Conservation (phyloP, 2,113 vertebrate genomes). For the Prolemur simus region DNA sequence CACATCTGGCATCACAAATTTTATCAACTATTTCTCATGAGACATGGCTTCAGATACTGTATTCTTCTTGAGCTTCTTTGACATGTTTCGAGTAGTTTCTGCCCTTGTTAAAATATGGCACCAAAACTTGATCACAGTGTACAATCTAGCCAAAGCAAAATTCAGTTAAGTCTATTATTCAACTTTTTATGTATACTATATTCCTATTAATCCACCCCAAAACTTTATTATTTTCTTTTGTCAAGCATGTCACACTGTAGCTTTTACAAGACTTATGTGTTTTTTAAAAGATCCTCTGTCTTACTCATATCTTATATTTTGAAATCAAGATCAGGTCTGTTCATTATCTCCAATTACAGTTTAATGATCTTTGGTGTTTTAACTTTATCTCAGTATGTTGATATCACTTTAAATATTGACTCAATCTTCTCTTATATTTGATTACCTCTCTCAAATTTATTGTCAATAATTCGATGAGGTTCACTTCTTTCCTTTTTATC, state of each 20-base stretch:
- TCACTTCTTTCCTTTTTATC: not conserved
- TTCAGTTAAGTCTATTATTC: not conserved
- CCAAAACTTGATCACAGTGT: not conserved
- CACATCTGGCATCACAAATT: not conserved
- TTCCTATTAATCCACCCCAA: not conserved
- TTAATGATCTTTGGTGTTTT: not conserved
- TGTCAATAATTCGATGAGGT: not conserved
- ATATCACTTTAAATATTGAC: not conserved
- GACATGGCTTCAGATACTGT: not conserved
- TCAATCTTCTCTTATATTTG: not conserved
- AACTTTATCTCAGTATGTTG: not conserved
- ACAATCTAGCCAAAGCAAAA: not conserved
- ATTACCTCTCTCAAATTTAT: not conserved
- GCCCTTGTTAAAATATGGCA: not conserved
- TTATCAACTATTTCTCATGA: not conserved
- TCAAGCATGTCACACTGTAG: not conserved
- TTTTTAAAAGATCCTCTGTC: not conserved
- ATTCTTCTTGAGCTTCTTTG: not conserved
- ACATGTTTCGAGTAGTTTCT: not conserved
- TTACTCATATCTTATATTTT: slow-evolving; percentile 7
- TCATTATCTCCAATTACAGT: slow-evolving; percentile 32
- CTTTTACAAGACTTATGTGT: not conserved
- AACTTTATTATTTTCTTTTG: not conserved
- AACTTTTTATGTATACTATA: not conserved
- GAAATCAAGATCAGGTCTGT: not conserved